Conservation (phyloP, 2,888 invertebrate species). For the Hypercompe scribonia region DNA sequence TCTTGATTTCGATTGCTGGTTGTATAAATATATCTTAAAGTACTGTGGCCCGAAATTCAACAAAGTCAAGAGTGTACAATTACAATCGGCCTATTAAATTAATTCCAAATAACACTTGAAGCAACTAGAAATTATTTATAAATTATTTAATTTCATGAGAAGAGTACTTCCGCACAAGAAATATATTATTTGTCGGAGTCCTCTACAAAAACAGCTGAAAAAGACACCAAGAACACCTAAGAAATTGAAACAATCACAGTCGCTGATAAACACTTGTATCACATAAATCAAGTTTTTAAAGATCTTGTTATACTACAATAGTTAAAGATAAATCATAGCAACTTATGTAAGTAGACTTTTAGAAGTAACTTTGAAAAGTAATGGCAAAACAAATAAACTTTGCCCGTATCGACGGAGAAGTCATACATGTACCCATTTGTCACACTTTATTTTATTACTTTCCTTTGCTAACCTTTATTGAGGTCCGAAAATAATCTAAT, state of each 20-base stretch:
- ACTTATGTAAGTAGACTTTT: slow-evolving; percentile 5
- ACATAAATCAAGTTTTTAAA: background rate
- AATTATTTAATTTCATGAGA: too few species aligned
- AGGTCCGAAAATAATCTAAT: slow-evolving; percentile 10
- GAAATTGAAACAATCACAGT: too few species aligned
- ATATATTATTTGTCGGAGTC: too few species aligned
- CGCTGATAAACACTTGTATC: background rate
- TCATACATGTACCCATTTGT: slow-evolving; percentile 17
- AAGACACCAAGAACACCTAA: too few species aligned
- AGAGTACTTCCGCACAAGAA: too few species aligned
- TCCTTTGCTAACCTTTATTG: background rate
- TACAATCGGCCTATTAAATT: too few species aligned
- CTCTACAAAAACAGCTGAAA: too few species aligned
- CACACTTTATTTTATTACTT: slow-evolving; percentile 11
- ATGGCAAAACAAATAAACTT: slow-evolving; percentile 12
- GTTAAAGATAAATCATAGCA: slow-evolving; percentile 10
- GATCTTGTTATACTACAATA: background rate
- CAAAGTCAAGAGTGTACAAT: background rate
- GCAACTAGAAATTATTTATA: too few species aligned
- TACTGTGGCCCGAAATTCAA: background rate
- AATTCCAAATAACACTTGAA: too few species aligned
- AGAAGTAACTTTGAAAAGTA: background rate
- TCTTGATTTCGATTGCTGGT: background rate
- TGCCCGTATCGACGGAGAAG: slow-evolving; percentile 3
- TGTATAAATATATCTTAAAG: background rate